Evolutionary conservation across 2,113 vertebrate genomes (phyloP).

Genomic region (Cryptotis parvus): DNA sequence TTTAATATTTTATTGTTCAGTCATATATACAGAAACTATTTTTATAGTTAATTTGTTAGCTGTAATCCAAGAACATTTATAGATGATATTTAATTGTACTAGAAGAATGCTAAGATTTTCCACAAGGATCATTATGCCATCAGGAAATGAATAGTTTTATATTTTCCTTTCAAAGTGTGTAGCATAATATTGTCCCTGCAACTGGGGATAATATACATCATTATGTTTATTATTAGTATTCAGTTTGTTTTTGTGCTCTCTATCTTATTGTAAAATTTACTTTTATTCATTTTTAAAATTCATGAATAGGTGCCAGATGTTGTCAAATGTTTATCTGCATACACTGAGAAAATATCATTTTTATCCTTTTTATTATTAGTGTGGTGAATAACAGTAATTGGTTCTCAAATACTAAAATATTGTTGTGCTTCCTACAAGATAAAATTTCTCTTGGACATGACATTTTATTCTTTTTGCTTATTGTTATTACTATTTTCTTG

Average conservation of each 20-base stretch:
- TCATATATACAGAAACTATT: background rate
- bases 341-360: background rate
- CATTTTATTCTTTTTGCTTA: background rate
- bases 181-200: no score
- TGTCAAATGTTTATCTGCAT: background rate
- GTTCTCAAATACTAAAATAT: background rate
- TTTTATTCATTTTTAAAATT: slow-evolving; percentile 37
- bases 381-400: slow-evolving; percentile 9
- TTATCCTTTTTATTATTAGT: background rate
- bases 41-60: background rate
- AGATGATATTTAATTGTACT: slow-evolving; percentile 6
- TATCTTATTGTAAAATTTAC: background rate
- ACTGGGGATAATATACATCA: background rate
- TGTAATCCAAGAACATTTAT: background rate
- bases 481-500: background rate
- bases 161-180: background rate
- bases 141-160: background rate
- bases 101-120: background rate
- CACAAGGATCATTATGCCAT: background rate
- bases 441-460: background rate
- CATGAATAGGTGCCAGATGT: background rate
- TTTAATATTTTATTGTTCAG: background rate
- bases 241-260: background rate
- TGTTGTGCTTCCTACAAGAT: background rate
- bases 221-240: background rate